Percentiles rank a stretch among this genome's conserved stretches.
Evolutionary conservation across 2,113 vertebrate species (phyloP).

Genomic region (Theropithecus gelada): DNA sequence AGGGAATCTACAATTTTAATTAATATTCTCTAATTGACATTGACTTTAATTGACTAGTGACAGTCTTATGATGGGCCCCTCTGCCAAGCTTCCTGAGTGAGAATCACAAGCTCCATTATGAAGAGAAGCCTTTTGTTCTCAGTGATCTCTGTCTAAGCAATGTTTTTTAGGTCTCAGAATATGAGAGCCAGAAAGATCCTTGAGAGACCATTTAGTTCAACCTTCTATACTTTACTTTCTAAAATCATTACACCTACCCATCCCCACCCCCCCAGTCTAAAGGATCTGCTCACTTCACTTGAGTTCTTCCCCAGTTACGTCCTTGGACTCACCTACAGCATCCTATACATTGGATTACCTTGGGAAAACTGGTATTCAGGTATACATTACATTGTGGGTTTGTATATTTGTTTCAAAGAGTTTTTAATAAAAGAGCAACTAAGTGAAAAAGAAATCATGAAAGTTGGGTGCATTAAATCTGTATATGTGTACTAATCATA

Average conservation of each 20-base stretch:
- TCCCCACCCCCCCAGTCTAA: not conserved
- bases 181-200: not conserved
- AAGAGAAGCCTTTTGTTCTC: conserved; percentile 56
- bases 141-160: conserved; percentile 54
- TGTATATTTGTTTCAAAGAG: not conserved
- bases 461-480: not conserved
- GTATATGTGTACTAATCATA: not conserved
- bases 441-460: not conserved
- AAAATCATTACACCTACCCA: not conserved
- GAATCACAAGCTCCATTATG: conserved; percentile 76
- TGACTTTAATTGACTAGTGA: conserved; percentile 81
- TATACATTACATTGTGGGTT: not conserved
- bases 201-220: conserved; percentile 49
- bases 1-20: conserved; percentile 82
- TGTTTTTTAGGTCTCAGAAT: not conserved
- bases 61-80: conserved; percentile 81
- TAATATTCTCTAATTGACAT: conserved; percentile 86
- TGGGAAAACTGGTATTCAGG: not conserved
- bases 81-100: conserved; percentile 78
- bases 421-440: not conserved
- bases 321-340: not conserved
- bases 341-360: not conserved
- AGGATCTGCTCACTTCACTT: not conserved
- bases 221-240: not conserved
- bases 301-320: not conserved